Percentiles rank a stretch among this genome's conserved stretches.
phyloP scores from a whole-genome alignment of 2,113 vertebrate genomes.

The Aleadryas rufinucha region DNA sequence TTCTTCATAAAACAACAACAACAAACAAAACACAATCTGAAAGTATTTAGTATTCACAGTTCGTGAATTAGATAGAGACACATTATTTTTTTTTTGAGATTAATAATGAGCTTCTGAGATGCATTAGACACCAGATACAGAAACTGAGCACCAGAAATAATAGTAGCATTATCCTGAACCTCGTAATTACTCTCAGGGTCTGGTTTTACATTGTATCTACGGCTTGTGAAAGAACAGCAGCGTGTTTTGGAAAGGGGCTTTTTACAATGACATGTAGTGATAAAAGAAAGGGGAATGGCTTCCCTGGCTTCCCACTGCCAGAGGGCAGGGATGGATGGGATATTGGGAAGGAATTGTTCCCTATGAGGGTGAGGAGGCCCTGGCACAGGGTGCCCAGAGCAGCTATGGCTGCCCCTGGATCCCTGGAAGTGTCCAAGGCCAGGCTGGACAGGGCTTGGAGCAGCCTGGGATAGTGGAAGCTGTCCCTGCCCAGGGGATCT shows the following conservation, averaged over 20 bases:
- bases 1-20: neutral
- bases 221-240: conserved; percentile 41
- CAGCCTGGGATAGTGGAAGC: rapidly evolving
- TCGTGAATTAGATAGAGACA: conserved; percentile 19
- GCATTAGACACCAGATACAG: conserved; percentile 56
- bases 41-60: conserved; percentile 38
- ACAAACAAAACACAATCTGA: conserved; percentile 35
- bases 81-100: conserved; percentile 45
- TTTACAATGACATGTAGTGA: neutral
- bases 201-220: conserved; percentile 45
- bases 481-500: neutral
- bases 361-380: rapidly evolving
- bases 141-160: conserved; percentile 40
- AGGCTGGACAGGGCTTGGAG: neutral
- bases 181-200: conserved; percentile 55
- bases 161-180: conserved; percentile 54
- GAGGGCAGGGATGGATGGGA: neutral
- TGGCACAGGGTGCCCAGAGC: neutral
- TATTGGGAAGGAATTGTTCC: rapidly evolving
- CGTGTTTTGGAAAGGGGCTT: neutral
- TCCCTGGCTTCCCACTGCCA: neutral
- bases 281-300: neutral
- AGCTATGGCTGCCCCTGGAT: neutral
- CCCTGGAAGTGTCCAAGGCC: neutral
- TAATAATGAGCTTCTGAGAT: conserved; percentile 51